Evolutionary conservation across 2,888 invertebrate genomes (phyloP).

Genomic region (Mongoloraphidia duomilia): DNA sequence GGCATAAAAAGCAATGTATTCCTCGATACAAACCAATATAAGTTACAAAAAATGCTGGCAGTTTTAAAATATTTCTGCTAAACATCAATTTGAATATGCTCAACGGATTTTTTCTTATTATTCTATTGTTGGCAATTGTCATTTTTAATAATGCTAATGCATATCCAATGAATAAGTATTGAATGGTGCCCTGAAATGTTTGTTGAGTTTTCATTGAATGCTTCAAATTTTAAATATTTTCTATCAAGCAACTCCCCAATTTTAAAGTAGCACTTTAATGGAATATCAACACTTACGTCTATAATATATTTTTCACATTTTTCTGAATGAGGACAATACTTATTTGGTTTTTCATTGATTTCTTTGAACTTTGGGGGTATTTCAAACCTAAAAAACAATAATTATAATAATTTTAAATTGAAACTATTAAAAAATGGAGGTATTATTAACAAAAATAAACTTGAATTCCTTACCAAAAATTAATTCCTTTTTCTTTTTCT

Average conservation of each 20-base stretch:
- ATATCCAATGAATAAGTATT: constrained; percentile 21
- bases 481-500: constrained; percentile 10
- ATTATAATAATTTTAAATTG: background rate
- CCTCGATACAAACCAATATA: background rate
- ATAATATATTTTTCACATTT: constrained; percentile 10
- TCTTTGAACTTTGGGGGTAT: constrained; percentile 10
- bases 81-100: constrained; percentile 14
- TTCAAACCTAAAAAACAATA: constrained; percentile 18
- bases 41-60: background rate
- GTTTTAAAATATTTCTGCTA: background rate
- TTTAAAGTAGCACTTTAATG: too few species aligned
- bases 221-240: too few species aligned
- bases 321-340: constrained; percentile 10
- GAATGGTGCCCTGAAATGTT: constrained; percentile 17
- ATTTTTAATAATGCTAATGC: constrained; percentile 17
- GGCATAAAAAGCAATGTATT: background rate
- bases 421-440: too few species aligned
- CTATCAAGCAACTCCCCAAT: too few species aligned
- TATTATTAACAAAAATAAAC: too few species aligned
- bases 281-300: constrained; percentile 9
- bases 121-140: constrained; percentile 14
- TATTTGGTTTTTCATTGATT: background rate
- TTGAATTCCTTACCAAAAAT: background rate
- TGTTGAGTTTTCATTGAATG: background rate
- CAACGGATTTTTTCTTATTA: constrained; percentile 13